Percentiles rank a stretch among this genome's conserved stretches.
Evolutionary conservation across 2,113 vertebrate species (phyloP).

Genomic region (Accipiter virgatus): DNA sequence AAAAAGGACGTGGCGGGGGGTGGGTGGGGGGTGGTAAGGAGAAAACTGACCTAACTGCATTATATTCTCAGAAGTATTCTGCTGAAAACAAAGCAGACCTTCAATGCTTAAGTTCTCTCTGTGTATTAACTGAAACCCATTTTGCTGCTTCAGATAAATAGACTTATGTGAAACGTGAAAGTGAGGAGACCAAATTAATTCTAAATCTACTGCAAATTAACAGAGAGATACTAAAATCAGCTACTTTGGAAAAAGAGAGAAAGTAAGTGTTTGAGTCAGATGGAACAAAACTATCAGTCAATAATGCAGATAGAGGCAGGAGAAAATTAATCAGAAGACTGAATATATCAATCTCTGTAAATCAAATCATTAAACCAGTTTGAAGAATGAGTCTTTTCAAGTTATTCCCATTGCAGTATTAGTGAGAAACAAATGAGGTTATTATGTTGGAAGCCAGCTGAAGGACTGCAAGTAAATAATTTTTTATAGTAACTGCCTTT

Average conservation of each 20-base stretch:
- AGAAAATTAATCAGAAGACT: neutral
- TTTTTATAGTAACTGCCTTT: neutral
- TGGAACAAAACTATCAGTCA: neutral
- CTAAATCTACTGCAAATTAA: neutral
- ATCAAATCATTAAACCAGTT: neutral
- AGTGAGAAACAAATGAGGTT: neutral
- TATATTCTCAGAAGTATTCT: neutral
- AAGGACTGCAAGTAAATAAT: neutral
- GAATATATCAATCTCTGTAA: neutral
- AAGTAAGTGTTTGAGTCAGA: neutral
- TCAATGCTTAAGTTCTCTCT: neutral
- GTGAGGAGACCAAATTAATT: neutral
- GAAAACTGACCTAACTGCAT: neutral
- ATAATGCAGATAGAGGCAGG: neutral
- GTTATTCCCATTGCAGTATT: neutral
- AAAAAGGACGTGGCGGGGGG: neutral
- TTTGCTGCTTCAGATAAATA: neutral
- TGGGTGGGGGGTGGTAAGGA: neutral
- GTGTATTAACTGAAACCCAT: neutral
- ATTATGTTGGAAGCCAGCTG: neutral
- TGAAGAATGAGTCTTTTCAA: neutral
- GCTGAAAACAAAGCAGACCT: neutral
- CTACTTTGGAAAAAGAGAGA: neutral
- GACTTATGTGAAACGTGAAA: neutral
- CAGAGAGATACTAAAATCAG: neutral